phyloP scores from a whole-genome alignment of 2,797 vertebrate genomes.

The Tokudaia muenninki region DNA sequence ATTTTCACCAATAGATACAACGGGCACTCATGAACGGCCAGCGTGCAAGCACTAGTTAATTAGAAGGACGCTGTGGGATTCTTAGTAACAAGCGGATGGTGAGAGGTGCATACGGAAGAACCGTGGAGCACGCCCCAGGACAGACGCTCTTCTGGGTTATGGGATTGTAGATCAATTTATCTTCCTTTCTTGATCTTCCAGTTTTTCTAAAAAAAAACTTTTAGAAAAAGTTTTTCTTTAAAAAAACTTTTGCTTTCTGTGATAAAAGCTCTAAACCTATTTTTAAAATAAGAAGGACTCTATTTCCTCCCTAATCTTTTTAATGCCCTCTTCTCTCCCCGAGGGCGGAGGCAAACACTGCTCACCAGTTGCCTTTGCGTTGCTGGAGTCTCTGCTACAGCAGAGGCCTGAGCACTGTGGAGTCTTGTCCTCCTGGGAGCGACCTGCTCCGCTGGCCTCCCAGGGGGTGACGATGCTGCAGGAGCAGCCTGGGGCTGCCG shows the following conservation, averaged over 20 bases:
- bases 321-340: background rate
- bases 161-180: background rate
- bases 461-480: background rate
- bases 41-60: background rate
- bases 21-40: background rate
- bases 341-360: background rate
- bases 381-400: background rate
- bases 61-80: background rate
- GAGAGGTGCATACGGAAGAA: background rate
- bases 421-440: background rate
- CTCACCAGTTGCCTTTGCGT: background rate
- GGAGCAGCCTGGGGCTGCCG: background rate
- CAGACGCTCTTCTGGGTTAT: background rate
- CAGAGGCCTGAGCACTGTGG: rapidly evolving
- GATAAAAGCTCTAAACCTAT: slow-evolving; percentile 1
- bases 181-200: background rate
- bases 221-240: too few species aligned
- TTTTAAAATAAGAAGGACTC: background rate
- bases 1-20: background rate
- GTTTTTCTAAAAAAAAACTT: slow-evolving; percentile 19
- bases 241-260: background rate
- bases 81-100: too few species aligned
- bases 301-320: background rate
- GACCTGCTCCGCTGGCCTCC: rapidly evolving
- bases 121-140: background rate